Base-by-base conservation (phyloP, 2,113 vertebrate species). In the Eolophus roseicapilla region DNA sequence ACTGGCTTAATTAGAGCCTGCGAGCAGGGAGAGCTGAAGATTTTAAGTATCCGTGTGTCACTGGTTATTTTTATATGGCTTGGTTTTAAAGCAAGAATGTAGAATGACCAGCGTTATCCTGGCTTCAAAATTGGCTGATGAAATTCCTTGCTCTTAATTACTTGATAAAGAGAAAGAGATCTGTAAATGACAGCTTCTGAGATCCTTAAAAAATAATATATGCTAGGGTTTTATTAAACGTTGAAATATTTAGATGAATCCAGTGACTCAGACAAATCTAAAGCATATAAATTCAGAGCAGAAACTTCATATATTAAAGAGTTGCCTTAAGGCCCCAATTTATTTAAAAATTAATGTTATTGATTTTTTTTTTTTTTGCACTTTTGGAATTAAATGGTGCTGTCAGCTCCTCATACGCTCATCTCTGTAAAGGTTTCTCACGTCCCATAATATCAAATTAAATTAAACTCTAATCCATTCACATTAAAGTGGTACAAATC, bases 161-260 rank as follows among this genome's bases (percentile, higher is more conserved):
- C 65, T 11, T 93, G 71, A 82, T 90, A 49, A 93, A 84, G 37
- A 80, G 21, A 81, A n/a, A 69, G 74, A 90, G 35, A 49, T 68
- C 29, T 52, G 57, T 78, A 82, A 94, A 44, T 90, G 80, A 89
- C 74, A 93, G 49, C 31, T 67, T 49, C 44, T 8, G 19, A 85
- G 47, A 84, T 63, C 41, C 50, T 83, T 84, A 76, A 75, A 63
- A 91, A 80, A 81, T 75, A 92, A 67, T 89, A 77, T 70, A 92
- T 27, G 23, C 62, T 37, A 84, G 43, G 57, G 57, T 70, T 95
- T 86, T 87, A 93, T 93, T 91, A 95, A 92, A 83, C 46, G 64
- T 50, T 94, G 93, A 96, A 97, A 96, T 93, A 94, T 86, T 95
- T 93, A 94, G 73, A 71, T 86, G 65, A 91, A 93, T 94, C 93